phyloP scores from a whole-genome alignment of 2,113 vertebrate genomes.

The Hyla sarda region DNA sequence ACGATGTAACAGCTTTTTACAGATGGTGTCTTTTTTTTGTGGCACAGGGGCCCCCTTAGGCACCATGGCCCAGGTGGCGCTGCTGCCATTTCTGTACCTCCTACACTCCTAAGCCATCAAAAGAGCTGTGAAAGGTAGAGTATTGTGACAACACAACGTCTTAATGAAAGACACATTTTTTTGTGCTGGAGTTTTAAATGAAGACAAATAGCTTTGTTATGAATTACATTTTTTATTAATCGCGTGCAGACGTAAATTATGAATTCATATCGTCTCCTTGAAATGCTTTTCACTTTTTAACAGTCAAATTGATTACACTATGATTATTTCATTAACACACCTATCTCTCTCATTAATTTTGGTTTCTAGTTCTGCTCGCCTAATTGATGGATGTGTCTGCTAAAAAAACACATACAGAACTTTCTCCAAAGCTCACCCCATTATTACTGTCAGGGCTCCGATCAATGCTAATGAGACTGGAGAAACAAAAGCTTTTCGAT shows the following conservation, averaged over 20 bases:
- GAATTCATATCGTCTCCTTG: constrained; percentile 82
- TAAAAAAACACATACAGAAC: constrained; percentile 71
- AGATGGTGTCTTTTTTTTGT: neutral
- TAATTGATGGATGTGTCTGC: constrained; percentile 87
- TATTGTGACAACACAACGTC: constrained; percentile 75
- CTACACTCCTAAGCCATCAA: neutral
- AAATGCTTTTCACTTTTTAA: constrained; percentile 86
- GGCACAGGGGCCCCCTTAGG: neutral
- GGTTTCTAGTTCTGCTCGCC: constrained; percentile 77
- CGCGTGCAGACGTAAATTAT: constrained; percentile 85
- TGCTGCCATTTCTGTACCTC: neutral
- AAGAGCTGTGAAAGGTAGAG: constrained; percentile 60
- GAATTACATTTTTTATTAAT: constrained; percentile 88
- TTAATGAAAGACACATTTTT: constrained; percentile 76
- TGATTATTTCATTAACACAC: constrained; percentile 90
- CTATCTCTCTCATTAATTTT: constrained; percentile 89
- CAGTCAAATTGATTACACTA: constrained; percentile 89
- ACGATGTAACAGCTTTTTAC: neutral
- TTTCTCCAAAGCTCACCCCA: constrained; percentile 82
- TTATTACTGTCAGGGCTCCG: constrained; percentile 83
- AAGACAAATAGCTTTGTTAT: constrained; percentile 88
- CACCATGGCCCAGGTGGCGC: neutral
- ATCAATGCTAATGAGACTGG: constrained; percentile 77
- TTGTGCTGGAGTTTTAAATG: constrained; percentile 77
- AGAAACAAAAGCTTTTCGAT: constrained; percentile 68